phyloP scores from a whole-genome alignment of 2,113 vertebrate species.

The Notothenia coriiceps region DNA sequence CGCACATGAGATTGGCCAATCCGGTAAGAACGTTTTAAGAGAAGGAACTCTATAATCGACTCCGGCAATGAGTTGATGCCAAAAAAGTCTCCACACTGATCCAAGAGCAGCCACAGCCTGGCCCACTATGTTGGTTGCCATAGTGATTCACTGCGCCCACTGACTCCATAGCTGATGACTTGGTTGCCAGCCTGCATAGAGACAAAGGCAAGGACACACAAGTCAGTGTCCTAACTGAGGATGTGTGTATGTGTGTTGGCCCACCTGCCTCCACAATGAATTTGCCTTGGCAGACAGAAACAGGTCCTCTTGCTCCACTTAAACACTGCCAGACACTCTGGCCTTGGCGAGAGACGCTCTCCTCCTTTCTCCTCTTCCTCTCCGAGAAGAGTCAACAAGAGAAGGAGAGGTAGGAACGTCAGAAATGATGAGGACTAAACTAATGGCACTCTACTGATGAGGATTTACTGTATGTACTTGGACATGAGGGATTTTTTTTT shows the following conservation, averaged over 20 bases:
- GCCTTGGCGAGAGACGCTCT: constrained; percentile 70
- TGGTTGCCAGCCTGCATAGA: constrained; percentile 75
- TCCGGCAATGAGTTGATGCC: constrained; percentile 63
- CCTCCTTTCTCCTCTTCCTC: constrained; percentile 42
- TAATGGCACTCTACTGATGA: constrained; percentile 57
- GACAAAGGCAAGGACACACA: constrained; percentile 79
- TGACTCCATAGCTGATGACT: constrained; percentile 73
- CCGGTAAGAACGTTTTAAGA: constrained; percentile 64
- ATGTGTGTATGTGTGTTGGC: constrained; percentile 71
- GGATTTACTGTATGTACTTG: constrained; percentile 50
- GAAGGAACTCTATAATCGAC: constrained; percentile 68
- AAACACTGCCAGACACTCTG: constrained; percentile 79
- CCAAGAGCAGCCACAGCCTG: constrained; percentile 75
- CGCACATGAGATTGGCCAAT: constrained; percentile 53
- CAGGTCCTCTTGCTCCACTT: constrained; percentile 72
- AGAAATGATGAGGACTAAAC: constrained; percentile 55
- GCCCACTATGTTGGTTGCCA: constrained; percentile 77
- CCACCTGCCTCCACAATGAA: constrained; percentile 80
- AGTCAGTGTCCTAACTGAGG: constrained; percentile 75
- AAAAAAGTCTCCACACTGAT: constrained; percentile 74
- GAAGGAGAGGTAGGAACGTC: constrained; percentile 40
- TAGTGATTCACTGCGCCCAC: constrained; percentile 73
- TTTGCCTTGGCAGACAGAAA: constrained; percentile 79
- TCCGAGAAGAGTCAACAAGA: constrained; percentile 24
- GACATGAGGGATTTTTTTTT: constrained; percentile 51